These are phyloP conservation scores for Cyaniris semiargus DNA, from an alignment of 2,888 invertebrate genomes.

Conservation along the genomic window DNA sequence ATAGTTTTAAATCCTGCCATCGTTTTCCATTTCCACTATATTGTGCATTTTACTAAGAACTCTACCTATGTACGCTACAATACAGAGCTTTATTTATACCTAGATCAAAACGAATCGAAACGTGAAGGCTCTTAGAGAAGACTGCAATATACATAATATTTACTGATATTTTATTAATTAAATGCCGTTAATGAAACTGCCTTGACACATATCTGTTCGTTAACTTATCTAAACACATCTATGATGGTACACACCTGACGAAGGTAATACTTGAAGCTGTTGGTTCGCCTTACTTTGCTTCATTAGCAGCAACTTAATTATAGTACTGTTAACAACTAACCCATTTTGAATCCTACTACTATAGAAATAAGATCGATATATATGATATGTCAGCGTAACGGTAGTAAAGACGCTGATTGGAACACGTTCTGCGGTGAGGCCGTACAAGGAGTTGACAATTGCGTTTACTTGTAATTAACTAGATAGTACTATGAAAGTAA, in stretches of 20 bases:
- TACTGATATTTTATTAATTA: not conserved
- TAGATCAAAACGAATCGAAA: not conserved
- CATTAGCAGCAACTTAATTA: conserved; percentile 39
- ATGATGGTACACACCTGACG: conserved; percentile 24
- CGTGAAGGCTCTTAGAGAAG: not conserved
- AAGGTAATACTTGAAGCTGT: conserved; percentile 31
- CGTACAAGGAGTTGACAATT: conserved; percentile 22
- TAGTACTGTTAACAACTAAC: conserved; percentile 18
- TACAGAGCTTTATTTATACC: not conserved
- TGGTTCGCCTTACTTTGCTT: conserved; percentile 38
- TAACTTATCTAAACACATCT: conserved; percentile 6
- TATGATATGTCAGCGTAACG: conserved; percentile 24
- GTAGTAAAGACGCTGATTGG: conserved; percentile 58
- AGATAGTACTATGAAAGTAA: not conserved
- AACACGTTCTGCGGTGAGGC: conserved; percentile 45
- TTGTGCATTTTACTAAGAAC: no score
- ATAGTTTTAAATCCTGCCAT: no score
- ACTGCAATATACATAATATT: not conserved
- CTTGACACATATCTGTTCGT: not conserved
- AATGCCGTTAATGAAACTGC: not conserved
- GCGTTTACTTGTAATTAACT: not conserved
- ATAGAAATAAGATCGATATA: not conserved
- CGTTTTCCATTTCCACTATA: no score
- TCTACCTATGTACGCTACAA: no score
- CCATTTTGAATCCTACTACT: not conserved